Base-by-base conservation (phyloP, 2,888 invertebrate species). In the Epinotia ramella region DNA sequence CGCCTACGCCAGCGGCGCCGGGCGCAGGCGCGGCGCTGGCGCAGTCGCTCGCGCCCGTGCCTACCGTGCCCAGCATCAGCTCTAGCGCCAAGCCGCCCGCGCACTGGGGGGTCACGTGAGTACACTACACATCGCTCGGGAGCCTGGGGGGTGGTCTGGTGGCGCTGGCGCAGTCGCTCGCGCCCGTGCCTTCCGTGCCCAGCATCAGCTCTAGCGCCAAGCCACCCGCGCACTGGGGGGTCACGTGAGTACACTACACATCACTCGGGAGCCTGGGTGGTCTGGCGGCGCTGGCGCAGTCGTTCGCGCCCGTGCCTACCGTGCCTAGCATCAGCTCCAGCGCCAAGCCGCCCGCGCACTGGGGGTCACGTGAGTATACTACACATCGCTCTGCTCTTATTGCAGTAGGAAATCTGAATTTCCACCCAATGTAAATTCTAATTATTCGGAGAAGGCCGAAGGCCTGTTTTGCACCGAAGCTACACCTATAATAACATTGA, bases 51-150 rank as follows among this genome's bases (percentile, higher is more conserved):
- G 95, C 95, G 76, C 95, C 95, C 59, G 94, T 93, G 83, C 94
- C 94, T 78, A 93, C 94, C 7, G 93, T 94, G 81, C 91, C 93
- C 82, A 92, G 94, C 87, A 93, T 94, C 88, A 92, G 93, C 84
- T 91, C 92, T 76, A 89, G 92, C 76, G 91, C 93, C 80, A 94
- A 94, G 81, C 93, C 94, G 81, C 92, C 94, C 79, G 92, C 94
- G 78, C 94, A 95, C 84, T 95, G 95, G 95, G 94, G 95, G 81
- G 92, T 94, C 85, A 94, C 94, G 95, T 95, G 87, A 92, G 92
- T 93, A 90, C 79, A 83, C 56, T 73, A 46, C 16, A 33, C 5
- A n/a, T 18, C 49, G 24, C 24, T 24, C 24, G 24, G 24, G 24
- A 2, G 24, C 24, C 24, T 24, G 24, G 24, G 24, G 1, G 24